These are phyloP conservation scores for Parasteatoda lunata DNA, from an alignment of 2,888 invertebrate species.

Conservation along the genomic window DNA sequence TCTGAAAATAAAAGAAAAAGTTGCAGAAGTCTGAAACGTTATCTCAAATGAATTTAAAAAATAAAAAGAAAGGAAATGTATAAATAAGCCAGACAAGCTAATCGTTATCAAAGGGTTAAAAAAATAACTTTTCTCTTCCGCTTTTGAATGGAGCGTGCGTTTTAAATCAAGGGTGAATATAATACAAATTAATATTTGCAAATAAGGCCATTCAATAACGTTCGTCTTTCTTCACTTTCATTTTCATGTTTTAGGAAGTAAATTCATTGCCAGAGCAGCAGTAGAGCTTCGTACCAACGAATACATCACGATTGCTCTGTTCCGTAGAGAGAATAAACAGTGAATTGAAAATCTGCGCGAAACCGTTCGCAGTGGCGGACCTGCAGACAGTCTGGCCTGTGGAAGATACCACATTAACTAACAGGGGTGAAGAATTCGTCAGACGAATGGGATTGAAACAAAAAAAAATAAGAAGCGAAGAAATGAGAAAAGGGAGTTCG, in stretches of 20 bases:
- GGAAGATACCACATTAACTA: slow-evolving; percentile 47
- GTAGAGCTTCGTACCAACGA: slow-evolving; percentile 12
- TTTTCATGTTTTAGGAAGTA: no score
- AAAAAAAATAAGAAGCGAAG: slow-evolving; percentile 14
- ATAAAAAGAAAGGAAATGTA: slow-evolving; percentile 13
- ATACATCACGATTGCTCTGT: not conserved
- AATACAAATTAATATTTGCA: not conserved
- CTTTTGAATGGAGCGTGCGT: not conserved
- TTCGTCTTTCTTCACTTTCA: no score
- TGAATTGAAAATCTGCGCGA: slow-evolving; percentile 19
- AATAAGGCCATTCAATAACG: slow-evolving; percentile 1
- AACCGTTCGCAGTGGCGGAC: slow-evolving; percentile 30
- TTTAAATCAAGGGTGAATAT: not conserved
- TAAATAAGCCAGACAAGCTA: slow-evolving; percentile 31
- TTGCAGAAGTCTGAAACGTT: slow-evolving; percentile 14
- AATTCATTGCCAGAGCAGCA: slow-evolving; percentile 37
- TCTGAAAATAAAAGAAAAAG: slow-evolving; percentile 14
- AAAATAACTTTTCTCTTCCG: slow-evolving; percentile 15
- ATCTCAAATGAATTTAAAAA: slow-evolving; percentile 9
- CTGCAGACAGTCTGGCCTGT: slow-evolving; percentile 64
- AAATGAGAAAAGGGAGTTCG: no score
- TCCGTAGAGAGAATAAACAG: slow-evolving; percentile 9
- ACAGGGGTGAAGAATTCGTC: slow-evolving; percentile 26
- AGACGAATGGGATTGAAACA: slow-evolving; percentile 49
- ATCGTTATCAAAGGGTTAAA: slow-evolving; percentile 61